Conservation (phyloP, 2,888 invertebrate genomes). For the Tachina grossa region DNA sequence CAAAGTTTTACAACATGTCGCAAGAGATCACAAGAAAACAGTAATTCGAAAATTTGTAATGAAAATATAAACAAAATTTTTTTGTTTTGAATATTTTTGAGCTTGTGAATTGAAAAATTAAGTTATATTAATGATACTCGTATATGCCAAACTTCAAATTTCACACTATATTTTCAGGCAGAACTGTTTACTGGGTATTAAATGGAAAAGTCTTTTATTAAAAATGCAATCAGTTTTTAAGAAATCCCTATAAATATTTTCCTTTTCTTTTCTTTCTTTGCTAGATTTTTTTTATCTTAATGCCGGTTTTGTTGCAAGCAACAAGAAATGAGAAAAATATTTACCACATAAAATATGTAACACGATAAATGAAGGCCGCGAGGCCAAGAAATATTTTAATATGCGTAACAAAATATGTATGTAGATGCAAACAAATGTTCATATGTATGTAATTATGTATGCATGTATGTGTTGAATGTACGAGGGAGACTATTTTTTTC, state of each 20-base stretch:
- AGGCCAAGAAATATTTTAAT: slow-evolving; percentile 60
- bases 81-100: no score
- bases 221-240: slow-evolving; percentile 16
- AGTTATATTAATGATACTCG: no score
- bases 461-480: not conserved
- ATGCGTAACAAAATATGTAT: slow-evolving; percentile 67
- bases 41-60: no score
- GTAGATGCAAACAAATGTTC: no score
- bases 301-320: slow-evolving; percentile 7
- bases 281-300: slow-evolving; percentile 43
- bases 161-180: no score
- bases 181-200: not conserved
- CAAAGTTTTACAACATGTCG: no score
- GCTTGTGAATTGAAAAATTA: no score
- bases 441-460: slow-evolving; percentile 40
- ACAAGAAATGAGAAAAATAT: slow-evolving; percentile 21
- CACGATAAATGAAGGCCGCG: slow-evolving; percentile 66
- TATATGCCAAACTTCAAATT: no score
- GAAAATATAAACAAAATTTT: no score
- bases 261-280: not conserved
- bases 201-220: slow-evolving; percentile 1
- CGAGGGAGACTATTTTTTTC: not conserved
- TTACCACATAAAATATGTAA: slow-evolving; percentile 54
- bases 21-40: no score
- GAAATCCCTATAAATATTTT: slow-evolving; percentile 36